Evolutionary conservation across 2,113 vertebrate genomes (phyloP).

Genomic region (Archocentrus centrarchus): DNA sequence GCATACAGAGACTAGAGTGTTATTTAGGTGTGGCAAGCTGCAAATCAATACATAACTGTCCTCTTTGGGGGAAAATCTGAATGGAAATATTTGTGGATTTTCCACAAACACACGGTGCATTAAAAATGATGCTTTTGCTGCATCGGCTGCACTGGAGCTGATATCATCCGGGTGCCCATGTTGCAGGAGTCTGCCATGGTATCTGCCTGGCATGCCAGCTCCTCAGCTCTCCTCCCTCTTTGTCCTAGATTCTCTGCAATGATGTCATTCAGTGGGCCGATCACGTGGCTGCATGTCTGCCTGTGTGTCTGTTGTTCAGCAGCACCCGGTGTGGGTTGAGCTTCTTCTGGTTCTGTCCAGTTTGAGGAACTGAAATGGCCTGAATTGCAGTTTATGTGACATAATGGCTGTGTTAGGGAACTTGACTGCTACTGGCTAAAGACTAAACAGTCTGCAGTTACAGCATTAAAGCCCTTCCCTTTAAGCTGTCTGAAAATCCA

Average conservation of each 20-base stretch:
- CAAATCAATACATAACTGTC: neutral
- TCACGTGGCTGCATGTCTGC: conserved; percentile 68
- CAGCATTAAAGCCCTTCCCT: neutral
- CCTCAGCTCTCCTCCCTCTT: conserved; percentile 60
- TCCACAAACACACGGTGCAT: fast-evolving
- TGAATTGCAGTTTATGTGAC: conserved; percentile 18
- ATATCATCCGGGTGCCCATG: conserved; percentile 22
- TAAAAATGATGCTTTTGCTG: conserved; percentile 6
- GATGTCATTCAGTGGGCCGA: conserved; percentile 77
- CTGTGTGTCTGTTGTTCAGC: conserved; percentile 30
- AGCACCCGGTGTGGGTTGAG: conserved; percentile 8
- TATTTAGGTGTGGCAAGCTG: neutral
- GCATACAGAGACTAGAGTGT: neutral
- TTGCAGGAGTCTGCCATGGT: conserved; percentile 45
- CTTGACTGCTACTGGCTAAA: neutral
- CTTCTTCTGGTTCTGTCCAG: conserved; percentile 18
- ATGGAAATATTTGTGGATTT: neutral
- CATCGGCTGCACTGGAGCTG: conserved; percentile 22
- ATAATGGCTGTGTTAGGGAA: neutral
- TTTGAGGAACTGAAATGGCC: conserved; percentile 40
- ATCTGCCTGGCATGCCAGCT: conserved; percentile 40
- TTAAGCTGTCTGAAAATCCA: neutral
- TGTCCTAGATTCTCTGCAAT: conserved; percentile 80
- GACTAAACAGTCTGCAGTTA: neutral
- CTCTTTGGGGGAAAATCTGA: neutral